phyloP scores from a whole-genome alignment of 2,113 vertebrate genomes.

The Festucalex cinctus region DNA sequence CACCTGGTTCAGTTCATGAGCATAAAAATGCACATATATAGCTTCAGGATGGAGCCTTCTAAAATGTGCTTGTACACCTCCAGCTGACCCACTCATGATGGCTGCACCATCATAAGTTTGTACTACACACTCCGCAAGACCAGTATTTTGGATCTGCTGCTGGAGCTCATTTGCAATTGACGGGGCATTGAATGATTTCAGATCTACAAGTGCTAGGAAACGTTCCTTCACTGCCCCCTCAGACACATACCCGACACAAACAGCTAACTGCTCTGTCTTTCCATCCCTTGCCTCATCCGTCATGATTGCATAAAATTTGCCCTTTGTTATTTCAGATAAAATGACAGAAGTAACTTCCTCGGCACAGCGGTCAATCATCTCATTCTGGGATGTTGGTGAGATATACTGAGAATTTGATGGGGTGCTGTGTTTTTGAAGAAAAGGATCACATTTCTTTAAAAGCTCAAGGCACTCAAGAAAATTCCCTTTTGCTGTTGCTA shows the following conservation, averaged over 20 bases:
- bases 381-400: not conserved
- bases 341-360: not conserved
- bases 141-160: not conserved
- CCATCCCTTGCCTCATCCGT: not conserved
- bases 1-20: conserved; percentile 1
- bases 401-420: not conserved
- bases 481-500: not conserved
- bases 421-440: not conserved
- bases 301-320: not conserved
- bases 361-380: not conserved
- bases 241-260: not conserved
- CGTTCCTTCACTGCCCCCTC: not conserved
- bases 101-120: conserved; percentile 9
- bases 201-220: not conserved
- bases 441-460: not conserved
- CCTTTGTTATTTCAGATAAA: not conserved
- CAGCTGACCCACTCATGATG: not conserved
- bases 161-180: not conserved
- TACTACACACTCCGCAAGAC: conserved; percentile 6
- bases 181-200: too few relatives aligned
- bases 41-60: not conserved
- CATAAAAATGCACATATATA: not conserved
- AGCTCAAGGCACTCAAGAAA: not conserved
- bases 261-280: not conserved
- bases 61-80: too few relatives aligned